Evolutionary conservation across 2,113 vertebrate species (phyloP), one percentile per base, ranked within the genome.

Genomic region (Pholis gunnellus): DNA sequence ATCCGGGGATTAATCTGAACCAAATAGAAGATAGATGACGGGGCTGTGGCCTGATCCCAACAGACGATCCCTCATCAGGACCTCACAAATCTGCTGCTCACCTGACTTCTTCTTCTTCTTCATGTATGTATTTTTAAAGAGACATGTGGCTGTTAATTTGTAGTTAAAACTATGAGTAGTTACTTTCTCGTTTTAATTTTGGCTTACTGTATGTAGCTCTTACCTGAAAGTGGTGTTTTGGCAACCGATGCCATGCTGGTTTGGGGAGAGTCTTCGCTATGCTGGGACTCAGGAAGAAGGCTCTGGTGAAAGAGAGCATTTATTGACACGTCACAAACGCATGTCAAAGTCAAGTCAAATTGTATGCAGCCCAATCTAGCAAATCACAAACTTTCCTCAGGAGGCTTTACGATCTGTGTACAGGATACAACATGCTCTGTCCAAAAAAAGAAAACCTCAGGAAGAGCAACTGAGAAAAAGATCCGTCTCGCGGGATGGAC

Each of bases 141-240:
- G 29, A n/a, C 11, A 13, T 64, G 18, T 61, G 27, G 9, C n/a
- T 14, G 34, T 25, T n/a, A 0, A 60, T 22, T 42, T 54, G 52
- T n/a, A 63, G 40, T 59, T 76, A 38, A 72, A 1, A 18, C 2
- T 69, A 1, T 15, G 20, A 59, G 13, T 10, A 61, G 36, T 25
- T 22, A 5, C 3, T 57, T 46, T 2, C 17, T 15, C 0, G 25
- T 57, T 70, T 52, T 10, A 8, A 2, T n/a, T 18, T 13, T 8
- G 29, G 14, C 4, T 57, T 2, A 11, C 8, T 27, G 31, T 22
- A 1, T 64, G 6, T 2, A 34, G 48, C 31, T 73, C 81, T 75
- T 91, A 95, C 95, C 94, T 92, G 94, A 87, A 22, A 89, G 82
- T 6, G 93, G 88, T 22, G 85, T 68, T 82, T 94, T 95, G 67